Conservation (phyloP, 2,797 vertebrate species). For the Pangasius sanitwongsei region DNA sequence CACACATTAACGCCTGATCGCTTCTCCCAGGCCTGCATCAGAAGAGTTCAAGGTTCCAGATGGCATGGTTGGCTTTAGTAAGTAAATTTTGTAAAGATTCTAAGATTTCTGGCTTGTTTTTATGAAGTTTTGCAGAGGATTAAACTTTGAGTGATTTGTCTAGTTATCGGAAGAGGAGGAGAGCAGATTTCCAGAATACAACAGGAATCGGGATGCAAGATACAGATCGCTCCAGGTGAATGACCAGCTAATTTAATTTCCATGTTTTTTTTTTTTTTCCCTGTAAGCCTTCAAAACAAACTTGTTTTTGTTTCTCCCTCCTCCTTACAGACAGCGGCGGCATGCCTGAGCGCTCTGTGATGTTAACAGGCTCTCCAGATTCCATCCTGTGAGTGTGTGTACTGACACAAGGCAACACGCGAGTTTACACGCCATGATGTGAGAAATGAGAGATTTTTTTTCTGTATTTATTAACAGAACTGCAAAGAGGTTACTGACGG, state of each 20-base stretch:
- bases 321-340: slow-evolving; percentile 89
- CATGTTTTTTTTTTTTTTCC: background rate
- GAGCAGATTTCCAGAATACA: slow-evolving; percentile 98
- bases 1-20: background rate
- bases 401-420: background rate
- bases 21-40: slow-evolving; percentile 82
- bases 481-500: slow-evolving; percentile 91
- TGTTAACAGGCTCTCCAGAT: slow-evolving; percentile 91
- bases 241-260: background rate
- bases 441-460: background rate
- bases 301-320: background rate
- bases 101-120: background rate
- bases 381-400: slow-evolving; percentile 88
- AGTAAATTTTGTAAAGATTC: slow-evolving; percentile 67
- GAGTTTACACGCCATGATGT: background rate
- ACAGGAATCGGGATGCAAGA: slow-evolving; percentile 98
- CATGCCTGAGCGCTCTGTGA: slow-evolving; percentile 94
- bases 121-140: background rate
- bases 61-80: slow-evolving; percentile 99
- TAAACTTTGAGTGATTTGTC: background rate
- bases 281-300: background rate
- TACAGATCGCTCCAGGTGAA: slow-evolving; percentile 97
- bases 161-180: slow-evolving; percentile 98
- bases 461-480: slow-evolving; percentile 67
- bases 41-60: slow-evolving; percentile 99